Base-by-base conservation (phyloP, 2,113 vertebrate genomes). In the Corydoras sp. region DNA sequence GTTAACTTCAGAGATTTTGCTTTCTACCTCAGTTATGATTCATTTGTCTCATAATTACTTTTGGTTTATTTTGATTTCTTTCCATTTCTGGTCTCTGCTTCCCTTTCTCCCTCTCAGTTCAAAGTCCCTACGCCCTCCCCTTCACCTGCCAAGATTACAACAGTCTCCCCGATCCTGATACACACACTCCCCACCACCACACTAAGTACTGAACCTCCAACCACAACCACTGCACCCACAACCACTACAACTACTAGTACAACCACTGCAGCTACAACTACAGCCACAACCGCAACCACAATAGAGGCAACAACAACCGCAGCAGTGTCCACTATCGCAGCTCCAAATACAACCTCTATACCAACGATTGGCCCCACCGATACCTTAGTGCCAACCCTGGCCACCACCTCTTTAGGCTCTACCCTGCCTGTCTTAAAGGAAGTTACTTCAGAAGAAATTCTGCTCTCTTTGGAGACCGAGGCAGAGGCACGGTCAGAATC, bases 121-220 rank as follows among this genome's bases (percentile, higher is more conserved):
- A 85, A 87, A 84, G 68, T 88, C 65, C 88, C 86, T 65, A 84
- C 84, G 85, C 69, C 85, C 86, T 62, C 76, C 32, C 15, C 64
- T 29, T 74, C 79, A 35, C 77, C 79, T 0, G 9, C 83, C 77
- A 81, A 78, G 0, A 76, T 80, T 15, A 77, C 80, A 55, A 75
- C 80, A 6, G 76, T 81, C 58, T 31, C 85, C 1, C 61, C 62
- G 10, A 65, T 69, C 29, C 31, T n/a, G 56, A 78, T 64, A 58
- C 51, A 67, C 14, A 50, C 18, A 61, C 11, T 51, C 6, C 29
- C 64, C 43, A 62, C 68, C 59, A 74, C 72, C 58, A 71, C 55
- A 61, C 58, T 53, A 71, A 51, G 31, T 62, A 71, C 76, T 53
- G 64, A 63, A 30, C 58, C 72, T 71, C 58, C 53, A 18, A 53